Percentiles rank a stretch among this genome's conserved stretches.
Evolutionary conservation across 2,888 invertebrate species (phyloP).

Genomic region (Pecten maximus): DNA sequence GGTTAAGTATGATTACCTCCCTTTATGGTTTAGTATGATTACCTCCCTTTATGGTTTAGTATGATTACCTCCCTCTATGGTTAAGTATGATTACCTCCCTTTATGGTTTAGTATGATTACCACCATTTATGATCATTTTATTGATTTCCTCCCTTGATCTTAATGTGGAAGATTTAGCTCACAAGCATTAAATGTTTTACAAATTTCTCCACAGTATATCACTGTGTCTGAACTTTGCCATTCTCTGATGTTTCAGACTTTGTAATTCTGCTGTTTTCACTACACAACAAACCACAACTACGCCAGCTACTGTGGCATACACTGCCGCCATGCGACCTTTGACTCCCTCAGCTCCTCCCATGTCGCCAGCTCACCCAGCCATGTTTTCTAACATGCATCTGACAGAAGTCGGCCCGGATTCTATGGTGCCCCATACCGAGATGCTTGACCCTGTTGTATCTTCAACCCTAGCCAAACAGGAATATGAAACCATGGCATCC

Average conservation of each 20-base stretch:
- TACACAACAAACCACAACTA: slow-evolving; percentile 40
- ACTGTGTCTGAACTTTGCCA: neutral
- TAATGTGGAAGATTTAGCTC: no score
- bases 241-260: neutral
- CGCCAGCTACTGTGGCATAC: slow-evolving; percentile 37
- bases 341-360: slow-evolving; percentile 18
- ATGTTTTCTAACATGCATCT: neutral
- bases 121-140: no score
- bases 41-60: no score
- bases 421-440: neutral
- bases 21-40: no score
- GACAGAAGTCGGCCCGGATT: neutral
- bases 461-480: slow-evolving; percentile 18
- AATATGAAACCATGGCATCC: slow-evolving; percentile 36
- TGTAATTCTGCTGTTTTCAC: neutral
- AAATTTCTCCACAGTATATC: neutral
- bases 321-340: slow-evolving; percentile 38
- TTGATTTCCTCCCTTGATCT: no score
- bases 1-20: no score
- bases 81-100: no score
- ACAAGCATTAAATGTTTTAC: no score
- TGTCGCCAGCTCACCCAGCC: neutral
- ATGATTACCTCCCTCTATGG: no score
- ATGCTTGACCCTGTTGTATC: neutral
- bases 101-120: no score